Conservation (phyloP, 1,140 invertebrate genomes). For the Brachystomella parvula region DNA sequence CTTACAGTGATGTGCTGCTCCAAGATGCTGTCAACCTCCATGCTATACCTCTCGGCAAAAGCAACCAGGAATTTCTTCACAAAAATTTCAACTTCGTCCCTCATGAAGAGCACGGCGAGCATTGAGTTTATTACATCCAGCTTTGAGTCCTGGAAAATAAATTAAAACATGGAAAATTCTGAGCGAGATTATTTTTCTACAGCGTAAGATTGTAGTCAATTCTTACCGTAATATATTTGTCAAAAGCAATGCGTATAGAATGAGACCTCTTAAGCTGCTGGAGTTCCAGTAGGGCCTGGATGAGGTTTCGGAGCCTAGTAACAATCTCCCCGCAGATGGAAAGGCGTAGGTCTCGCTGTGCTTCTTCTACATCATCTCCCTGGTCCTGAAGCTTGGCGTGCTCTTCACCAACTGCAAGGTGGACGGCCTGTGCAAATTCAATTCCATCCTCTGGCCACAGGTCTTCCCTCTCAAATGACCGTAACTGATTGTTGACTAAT, state of each 20-base stretch:
- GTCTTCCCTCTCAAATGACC: slow-evolving; percentile 23
- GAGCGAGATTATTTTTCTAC: background rate
- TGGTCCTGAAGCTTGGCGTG: background rate
- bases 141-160: slow-evolving; percentile 19
- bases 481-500: slow-evolving; percentile 22
- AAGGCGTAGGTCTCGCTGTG: background rate
- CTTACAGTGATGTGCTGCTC: slow-evolving; percentile 26
- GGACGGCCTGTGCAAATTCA: slow-evolving; percentile 20
- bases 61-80: slow-evolving; percentile 25
- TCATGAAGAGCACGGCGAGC: slow-evolving; percentile 19
- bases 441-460: slow-evolving; percentile 30
- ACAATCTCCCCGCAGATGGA: background rate
- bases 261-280: slow-evolving; percentile 13
- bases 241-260: slow-evolving; percentile 24
- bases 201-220: background rate
- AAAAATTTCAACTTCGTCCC: slow-evolving; percentile 29
- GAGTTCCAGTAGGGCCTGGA: slow-evolving; percentile 22
- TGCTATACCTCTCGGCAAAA: slow-evolving; percentile 19
- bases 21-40: slow-evolving; percentile 22
- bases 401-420: slow-evolving; percentile 15
- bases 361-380: background rate
- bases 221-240: slow-evolving; percentile 16
- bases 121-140: slow-evolving; percentile 26
- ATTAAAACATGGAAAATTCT: background rate
- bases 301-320: background rate